A percentile compares a stretch with the other conserved stretches of the same genome.
phyloP scores from a whole-genome alignment of 2,888 invertebrate species.

The Cactoblastis cactorum region DNA sequence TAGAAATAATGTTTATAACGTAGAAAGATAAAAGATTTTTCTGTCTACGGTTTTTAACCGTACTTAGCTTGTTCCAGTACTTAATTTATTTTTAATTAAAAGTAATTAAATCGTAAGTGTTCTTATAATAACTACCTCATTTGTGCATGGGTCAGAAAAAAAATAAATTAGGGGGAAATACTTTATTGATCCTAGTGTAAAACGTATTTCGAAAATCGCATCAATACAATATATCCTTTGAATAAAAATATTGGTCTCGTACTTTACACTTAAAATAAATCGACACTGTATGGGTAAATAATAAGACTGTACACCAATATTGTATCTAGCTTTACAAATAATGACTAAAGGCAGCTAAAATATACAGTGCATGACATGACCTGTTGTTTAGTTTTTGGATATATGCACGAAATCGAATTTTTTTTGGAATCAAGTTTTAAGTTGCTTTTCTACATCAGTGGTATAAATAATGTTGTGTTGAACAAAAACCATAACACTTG shows the following conservation, averaged over 20 bases:
- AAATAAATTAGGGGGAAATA: conserved; percentile 60
- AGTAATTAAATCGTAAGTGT: too few relatives aligned
- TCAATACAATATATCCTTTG: conserved; percentile 72
- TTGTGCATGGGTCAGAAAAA: conserved; percentile 45
- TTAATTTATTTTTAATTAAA: background rate
- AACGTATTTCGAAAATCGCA: conserved; percentile 77
- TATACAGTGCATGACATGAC: conserved; percentile 49
- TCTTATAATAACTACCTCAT: too few relatives aligned
- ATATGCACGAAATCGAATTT: conserved; percentile 2
- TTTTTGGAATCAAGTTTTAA: background rate
- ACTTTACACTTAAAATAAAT: conserved; percentile 68
- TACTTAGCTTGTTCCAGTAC: too few relatives aligned
- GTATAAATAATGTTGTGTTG: too few relatives aligned
- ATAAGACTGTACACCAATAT: conserved; percentile 66
- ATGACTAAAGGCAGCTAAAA: conserved; percentile 46
- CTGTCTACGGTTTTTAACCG: too few relatives aligned
- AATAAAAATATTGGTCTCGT: conserved; percentile 75
- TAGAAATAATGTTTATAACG: too few relatives aligned
- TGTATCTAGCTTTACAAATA: conserved; percentile 58
- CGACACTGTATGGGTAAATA: conserved; percentile 50
- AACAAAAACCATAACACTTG: too few relatives aligned
- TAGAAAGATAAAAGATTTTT: too few relatives aligned
- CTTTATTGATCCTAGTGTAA: conserved; percentile 79
- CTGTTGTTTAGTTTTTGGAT: conserved; percentile 17
- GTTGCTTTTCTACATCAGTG: too few relatives aligned